phyloP scores from a whole-genome alignment of 2,113 vertebrate species.

The Athene noctua region DNA sequence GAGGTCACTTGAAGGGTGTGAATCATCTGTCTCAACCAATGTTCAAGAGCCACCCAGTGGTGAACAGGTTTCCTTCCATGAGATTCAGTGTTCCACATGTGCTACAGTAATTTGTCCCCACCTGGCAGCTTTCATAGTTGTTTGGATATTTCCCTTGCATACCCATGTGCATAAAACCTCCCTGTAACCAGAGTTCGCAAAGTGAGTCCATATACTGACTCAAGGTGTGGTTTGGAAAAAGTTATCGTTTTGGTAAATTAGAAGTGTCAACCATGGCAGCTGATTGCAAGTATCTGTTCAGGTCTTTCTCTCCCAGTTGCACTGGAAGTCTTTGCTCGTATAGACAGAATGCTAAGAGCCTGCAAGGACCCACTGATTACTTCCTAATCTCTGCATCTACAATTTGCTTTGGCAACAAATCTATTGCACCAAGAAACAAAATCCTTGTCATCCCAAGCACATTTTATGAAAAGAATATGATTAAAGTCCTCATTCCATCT shows the following conservation, averaged over 20 bases:
- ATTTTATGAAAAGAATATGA: not conserved
- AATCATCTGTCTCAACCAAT: not conserved
- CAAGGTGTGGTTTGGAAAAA: not conserved
- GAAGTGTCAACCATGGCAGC: not conserved
- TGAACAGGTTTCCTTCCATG: not conserved
- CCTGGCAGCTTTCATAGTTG: not conserved
- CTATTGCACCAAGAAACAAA: not conserved
- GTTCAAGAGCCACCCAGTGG: not conserved
- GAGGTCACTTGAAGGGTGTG: not conserved
- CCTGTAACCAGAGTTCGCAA: not conserved
- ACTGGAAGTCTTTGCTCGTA: not conserved
- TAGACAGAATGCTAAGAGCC: not conserved
- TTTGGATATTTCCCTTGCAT: not conserved
- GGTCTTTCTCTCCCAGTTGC: not conserved
- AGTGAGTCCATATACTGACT: not conserved
- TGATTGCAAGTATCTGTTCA: not conserved
- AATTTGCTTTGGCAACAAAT: not conserved
- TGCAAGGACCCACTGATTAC: not conserved
- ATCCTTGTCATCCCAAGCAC: not conserved
- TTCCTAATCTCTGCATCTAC: not conserved
- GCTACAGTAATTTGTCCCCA: not conserved
- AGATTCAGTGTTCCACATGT: not conserved
- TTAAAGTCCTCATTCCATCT: not conserved
- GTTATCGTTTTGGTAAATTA: not conserved
- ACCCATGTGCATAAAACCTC: not conserved